phyloP scores from a whole-genome alignment of 2,797 vertebrate species.

The Agapornis canus region DNA sequence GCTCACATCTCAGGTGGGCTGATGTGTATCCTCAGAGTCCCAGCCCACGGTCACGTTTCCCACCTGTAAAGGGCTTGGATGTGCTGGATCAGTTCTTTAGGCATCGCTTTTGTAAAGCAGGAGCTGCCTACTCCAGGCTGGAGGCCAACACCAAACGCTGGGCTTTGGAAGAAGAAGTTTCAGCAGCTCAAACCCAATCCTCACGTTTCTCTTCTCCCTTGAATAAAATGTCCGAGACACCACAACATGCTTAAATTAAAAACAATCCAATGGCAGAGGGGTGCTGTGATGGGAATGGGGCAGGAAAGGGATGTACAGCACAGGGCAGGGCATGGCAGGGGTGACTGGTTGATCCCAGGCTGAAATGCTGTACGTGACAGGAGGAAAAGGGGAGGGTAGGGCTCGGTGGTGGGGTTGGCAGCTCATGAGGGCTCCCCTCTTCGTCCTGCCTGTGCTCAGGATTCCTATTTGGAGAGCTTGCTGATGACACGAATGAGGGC shows the following conservation, averaged over 20 bases:
- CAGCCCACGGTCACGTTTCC: background rate
- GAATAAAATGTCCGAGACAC: constrained; percentile 3
- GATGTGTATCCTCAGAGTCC: background rate
- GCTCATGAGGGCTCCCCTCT: constrained; percentile 43
- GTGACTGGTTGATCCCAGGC: constrained; percentile 55
- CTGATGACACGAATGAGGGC: constrained; percentile 98
- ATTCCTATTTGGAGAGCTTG: constrained; percentile 93
- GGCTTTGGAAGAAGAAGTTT: constrained; percentile 16
- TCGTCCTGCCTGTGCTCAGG: constrained; percentile 23
- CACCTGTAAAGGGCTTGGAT: background rate
- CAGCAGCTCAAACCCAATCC: constrained; percentile 41
- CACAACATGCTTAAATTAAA: constrained; percentile 58
- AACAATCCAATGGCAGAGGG: background rate
- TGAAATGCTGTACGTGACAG: constrained; percentile 33
- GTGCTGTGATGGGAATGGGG: background rate
- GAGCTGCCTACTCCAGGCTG: background rate
- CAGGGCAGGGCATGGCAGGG: constrained; percentile 18
- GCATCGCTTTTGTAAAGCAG: background rate
- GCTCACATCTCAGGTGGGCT: background rate
- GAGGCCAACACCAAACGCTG: background rate
- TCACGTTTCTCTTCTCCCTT: constrained; percentile 2
- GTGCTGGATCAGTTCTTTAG: background rate
- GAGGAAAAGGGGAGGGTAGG: constrained; percentile 6
- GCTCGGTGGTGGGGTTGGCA: background rate
- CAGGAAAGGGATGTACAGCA: constrained; percentile 57